Conservation (phyloP, 2,888 invertebrate genomes). For the Yponomeuta sedellus region DNA sequence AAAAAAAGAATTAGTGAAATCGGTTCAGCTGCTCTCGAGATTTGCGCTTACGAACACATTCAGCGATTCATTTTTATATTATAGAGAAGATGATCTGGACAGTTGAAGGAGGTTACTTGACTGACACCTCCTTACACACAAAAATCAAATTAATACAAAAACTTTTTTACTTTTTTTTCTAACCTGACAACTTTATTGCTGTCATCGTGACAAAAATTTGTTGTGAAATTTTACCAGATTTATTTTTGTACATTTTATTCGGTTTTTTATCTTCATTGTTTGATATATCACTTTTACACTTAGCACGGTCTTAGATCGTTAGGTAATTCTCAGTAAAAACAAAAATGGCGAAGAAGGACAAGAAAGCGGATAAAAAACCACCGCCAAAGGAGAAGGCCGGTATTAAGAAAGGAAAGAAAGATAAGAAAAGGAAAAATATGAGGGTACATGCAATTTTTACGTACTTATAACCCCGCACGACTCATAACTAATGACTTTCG, state of each 20-base stretch:
- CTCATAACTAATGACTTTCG: too few species aligned
- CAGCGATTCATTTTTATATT: too few species aligned
- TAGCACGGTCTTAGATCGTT: background rate
- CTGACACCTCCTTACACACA: too few species aligned
- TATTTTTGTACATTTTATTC: background rate
- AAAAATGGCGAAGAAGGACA: conserved; percentile 1
- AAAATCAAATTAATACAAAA: too few species aligned
- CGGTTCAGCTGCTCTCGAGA: too few species aligned
- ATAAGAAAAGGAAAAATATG: background rate
- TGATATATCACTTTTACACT: background rate
- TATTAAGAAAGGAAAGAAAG: background rate
- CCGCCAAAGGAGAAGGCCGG: background rate
- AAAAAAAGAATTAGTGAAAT: too few species aligned
- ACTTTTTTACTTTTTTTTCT: background rate
- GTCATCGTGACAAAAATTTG: background rate
- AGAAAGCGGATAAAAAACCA: background rate
- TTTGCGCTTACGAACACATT: too few species aligned
- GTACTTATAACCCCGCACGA: too few species aligned
- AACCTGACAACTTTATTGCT: background rate
- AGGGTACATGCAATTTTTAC: too few species aligned
- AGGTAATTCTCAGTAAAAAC: background rate
- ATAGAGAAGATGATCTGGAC: too few species aligned
- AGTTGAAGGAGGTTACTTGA: too few species aligned
- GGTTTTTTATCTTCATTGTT: background rate
- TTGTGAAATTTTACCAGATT: background rate